phyloP scores from a whole-genome alignment of 2,888 invertebrate species.

The Hydrotaea diabolus region DNA sequence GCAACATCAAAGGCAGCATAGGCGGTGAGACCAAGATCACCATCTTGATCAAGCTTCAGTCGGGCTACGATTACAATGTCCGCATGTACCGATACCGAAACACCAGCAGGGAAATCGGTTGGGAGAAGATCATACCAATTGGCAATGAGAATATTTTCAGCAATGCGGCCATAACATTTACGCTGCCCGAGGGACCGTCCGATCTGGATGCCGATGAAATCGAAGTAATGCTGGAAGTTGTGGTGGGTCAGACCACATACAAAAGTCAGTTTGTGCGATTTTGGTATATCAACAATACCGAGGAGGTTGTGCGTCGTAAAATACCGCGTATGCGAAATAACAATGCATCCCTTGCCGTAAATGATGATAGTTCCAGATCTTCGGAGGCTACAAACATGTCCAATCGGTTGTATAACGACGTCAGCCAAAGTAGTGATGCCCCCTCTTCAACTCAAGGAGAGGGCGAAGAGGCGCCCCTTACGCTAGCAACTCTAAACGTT shows the following conservation, averaged over 20 bases:
- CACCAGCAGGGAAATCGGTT: neutral
- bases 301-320: neutral
- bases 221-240: constrained; percentile 19
- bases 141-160: constrained; percentile 19
- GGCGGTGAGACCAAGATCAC: neutral
- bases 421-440: no score
- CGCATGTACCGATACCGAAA: neutral
- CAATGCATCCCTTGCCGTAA: neutral
- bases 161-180: constrained; percentile 43
- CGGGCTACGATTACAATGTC: neutral
- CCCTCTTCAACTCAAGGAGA: no score
- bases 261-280: constrained; percentile 25
- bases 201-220: constrained; percentile 3
- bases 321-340: neutral
- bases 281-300: neutral
- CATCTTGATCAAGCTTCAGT: neutral
- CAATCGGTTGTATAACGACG: no score
- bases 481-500: no score
- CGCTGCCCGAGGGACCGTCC: constrained; percentile 12
- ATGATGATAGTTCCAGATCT: no score
- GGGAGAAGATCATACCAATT: neutral
- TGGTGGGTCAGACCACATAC: constrained; percentile 5
- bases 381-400: no score
- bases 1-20: constrained; percentile 5
- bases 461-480: no score